Evolutionary conservation across 2,113 vertebrate genomes (phyloP).

Genomic region (Baryphthengus martii): DNA sequence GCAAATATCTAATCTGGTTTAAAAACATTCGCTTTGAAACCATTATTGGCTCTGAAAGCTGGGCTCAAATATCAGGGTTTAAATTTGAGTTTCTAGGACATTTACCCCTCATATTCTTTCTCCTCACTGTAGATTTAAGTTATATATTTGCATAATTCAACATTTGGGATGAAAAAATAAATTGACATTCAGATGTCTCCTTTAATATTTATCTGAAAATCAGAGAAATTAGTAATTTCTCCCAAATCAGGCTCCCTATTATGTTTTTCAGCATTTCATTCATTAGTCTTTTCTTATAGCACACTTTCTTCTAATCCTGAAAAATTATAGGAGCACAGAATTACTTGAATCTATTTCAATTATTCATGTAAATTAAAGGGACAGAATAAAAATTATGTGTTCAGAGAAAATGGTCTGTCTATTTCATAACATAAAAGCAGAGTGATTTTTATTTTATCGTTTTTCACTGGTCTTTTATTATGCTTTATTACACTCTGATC

Average conservation of each 20-base stretch:
- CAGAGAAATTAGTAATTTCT: background rate
- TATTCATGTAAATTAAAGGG: conserved; percentile 45
- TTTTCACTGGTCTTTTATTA: conserved; percentile 20
- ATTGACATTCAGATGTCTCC: background rate
- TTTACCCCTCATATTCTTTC: background rate
- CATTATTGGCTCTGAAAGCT: background rate
- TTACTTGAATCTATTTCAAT: background rate
- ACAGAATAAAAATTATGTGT: conserved; percentile 12
- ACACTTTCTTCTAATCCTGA: background rate
- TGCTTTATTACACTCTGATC: conserved; percentile 16
- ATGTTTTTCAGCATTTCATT: background rate
- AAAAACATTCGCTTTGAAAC: background rate
- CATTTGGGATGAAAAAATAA: background rate
- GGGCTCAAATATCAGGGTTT: background rate
- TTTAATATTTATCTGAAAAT: background rate
- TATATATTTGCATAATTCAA: background rate
- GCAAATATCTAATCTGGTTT: background rate
- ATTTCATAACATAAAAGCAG: background rate
- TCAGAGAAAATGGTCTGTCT: background rate
- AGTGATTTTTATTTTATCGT: background rate
- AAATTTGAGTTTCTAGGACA: background rate
- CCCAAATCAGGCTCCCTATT: background rate
- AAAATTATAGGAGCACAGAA: background rate
- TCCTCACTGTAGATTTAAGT: background rate
- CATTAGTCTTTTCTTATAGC: background rate